Evolutionary conservation across 2,888 invertebrate genomes (phyloP).

Genomic region (Rhabditophanes sp.): DNA sequence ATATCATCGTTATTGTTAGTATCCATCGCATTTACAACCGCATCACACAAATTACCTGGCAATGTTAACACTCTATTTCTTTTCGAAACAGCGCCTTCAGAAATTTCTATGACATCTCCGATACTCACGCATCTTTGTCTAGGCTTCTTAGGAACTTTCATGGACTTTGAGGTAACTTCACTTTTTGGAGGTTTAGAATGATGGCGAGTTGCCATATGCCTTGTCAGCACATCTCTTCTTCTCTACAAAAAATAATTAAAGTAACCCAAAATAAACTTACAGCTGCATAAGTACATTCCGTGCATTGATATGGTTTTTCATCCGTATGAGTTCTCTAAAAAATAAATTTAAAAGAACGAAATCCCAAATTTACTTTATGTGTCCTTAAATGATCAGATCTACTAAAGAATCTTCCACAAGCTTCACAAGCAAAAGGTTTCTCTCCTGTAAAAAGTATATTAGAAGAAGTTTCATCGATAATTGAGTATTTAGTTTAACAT

Average conservation of each 20-base stretch:
- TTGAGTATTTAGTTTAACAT: too few relatives aligned
- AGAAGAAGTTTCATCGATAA: conserved; percentile 1
- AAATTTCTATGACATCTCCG: too few relatives aligned
- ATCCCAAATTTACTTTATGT: conserved; percentile 14
- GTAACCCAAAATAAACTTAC: conserved; percentile 14
- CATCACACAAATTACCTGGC: too few relatives aligned
- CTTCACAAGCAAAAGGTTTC: conserved; percentile 37
- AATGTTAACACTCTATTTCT: too few relatives aligned
- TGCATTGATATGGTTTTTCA: conserved; percentile 38
- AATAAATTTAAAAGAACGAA: background rate
- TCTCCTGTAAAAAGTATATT: conserved; percentile 22
- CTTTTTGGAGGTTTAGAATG: conserved; percentile 19
- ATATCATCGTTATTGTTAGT: too few relatives aligned
- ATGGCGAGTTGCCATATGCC: conserved; percentile 39
- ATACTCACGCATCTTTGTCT: too few relatives aligned
- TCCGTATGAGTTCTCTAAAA: conserved; percentile 30
- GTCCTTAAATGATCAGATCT: conserved; percentile 33
- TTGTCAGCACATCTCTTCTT: conserved; percentile 34
- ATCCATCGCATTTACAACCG: too few relatives aligned
- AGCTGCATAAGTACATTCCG: conserved; percentile 33
- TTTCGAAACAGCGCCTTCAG: too few relatives aligned
- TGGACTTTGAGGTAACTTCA: too few relatives aligned
- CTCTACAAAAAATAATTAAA: conserved; percentile 17
- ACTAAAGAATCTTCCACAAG: conserved; percentile 32
- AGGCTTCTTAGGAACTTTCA: too few relatives aligned